Evolutionary conservation across 2,888 invertebrate species (phyloP), one percentile per base, ranked within the genome.

Genomic region (Tachina grossa): DNA sequence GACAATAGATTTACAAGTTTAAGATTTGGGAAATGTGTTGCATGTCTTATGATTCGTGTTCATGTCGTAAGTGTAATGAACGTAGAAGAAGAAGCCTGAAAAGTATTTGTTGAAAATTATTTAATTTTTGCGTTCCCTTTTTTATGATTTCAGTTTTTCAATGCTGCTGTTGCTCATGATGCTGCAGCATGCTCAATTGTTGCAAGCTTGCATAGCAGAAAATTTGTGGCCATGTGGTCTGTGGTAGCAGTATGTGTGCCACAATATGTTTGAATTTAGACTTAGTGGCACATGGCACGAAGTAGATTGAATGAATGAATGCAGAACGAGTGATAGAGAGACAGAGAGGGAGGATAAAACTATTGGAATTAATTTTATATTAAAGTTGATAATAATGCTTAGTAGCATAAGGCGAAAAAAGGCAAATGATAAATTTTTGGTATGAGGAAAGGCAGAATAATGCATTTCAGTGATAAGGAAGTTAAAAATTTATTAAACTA

Each of bases 141-240:
- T 71, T 53, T n/a, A n/a, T 65, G 13, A 3, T 14, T 31, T 14
- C 53, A 63, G 16, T 31, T 31, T 31, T 31, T 31, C 6, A 31
- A 31, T 31, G 41, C 53, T 69, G 71, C 72, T 72, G 59, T 19
- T 59, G 59, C 75, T 78, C 6, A 13, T 78, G 49, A 13, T 78
- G 49, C 68, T 68, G 75, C 47, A 68, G 51, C 81, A 81, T 51
- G 43, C 45, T 59, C 66, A 74, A 74, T 74, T 66, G 74, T 66
- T 81, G 80, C 74, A 68, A 81, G 74, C 66, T 74, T 53, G 75
- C 75, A 68, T 53, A 55, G 79, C 41, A 63, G 53, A 75, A 61
- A 66, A 81, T 81, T 68, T 68, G 66, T 69, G 81, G 81, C 49
- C 59, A 53, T 75, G 75, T 75, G 81, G 63, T 79, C 39, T 79